Evolutionary conservation across 2,888 invertebrate genomes (phyloP).

Genomic region (Hydraecia micacea): DNA sequence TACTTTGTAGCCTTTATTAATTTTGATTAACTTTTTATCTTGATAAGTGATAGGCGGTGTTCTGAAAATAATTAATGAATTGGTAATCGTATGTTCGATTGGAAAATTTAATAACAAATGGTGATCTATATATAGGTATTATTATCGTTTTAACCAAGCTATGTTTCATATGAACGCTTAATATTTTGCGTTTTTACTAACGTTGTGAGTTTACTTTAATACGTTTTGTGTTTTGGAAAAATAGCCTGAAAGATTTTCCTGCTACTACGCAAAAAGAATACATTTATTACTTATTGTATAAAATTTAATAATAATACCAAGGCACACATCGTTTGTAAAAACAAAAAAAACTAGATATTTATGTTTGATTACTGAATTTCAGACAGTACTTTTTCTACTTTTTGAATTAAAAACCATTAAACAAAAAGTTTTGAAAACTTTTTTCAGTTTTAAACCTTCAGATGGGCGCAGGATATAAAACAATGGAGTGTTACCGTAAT

Average conservation of each 20-base stretch:
- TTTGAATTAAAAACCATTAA: not conserved
- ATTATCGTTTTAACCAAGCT: not conserved
- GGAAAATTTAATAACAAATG: not conserved
- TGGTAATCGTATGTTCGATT: not conserved
- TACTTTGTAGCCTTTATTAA: not conserved
- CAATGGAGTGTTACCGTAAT: constrained; percentile 53
- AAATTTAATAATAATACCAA: not conserved
- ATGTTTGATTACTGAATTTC: not conserved
- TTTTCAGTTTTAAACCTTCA: constrained; percentile 52
- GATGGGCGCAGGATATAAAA: constrained; percentile 46
- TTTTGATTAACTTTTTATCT: not conserved
- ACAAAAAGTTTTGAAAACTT: constrained; percentile 41
- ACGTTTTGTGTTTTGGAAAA: not conserved
- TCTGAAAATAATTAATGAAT: not conserved
- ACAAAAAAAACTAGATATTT: not conserved
- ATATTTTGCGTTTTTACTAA: not conserved
- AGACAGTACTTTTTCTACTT: not conserved
- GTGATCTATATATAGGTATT: not conserved
- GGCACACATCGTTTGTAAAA: not conserved
- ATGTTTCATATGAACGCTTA: too few relatives aligned
- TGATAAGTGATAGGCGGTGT: not conserved
- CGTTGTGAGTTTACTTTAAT: constrained; percentile 9
- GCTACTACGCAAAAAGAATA: not conserved
- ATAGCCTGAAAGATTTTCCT: not conserved
- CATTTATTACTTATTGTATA: not conserved